A percentile compares a stretch with the other conserved stretches of the same genome.
Conservation (phyloP, 2,888 invertebrate genomes). For the Auanema freiburgensis region DNA sequence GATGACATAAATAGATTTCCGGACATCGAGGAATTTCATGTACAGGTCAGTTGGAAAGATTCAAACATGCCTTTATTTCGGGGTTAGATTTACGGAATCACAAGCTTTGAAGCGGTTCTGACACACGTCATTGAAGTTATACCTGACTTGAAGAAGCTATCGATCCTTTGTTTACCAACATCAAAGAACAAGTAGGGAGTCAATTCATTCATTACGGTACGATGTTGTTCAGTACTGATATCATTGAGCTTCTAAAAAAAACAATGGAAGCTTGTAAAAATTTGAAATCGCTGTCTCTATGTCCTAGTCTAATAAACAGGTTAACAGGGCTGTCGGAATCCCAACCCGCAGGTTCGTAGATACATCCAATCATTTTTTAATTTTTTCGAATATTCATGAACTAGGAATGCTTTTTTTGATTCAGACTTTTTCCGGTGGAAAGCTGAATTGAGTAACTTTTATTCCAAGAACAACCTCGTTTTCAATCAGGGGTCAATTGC, state of each 20-base stretch:
- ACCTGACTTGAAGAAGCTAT: constrained; percentile 4
- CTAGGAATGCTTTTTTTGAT: too few species aligned
- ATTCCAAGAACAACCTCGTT: too few species aligned
- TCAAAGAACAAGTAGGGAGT: not conserved
- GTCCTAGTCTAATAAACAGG: too few species aligned
- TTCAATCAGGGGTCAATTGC: too few species aligned
- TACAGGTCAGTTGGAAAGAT: constrained; percentile 17
- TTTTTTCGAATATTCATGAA: not conserved
- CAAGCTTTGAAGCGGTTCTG: constrained; percentile 24
- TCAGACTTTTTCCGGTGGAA: too few species aligned
- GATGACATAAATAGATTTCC: constrained; percentile 32
- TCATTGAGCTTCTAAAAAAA: not conserved
- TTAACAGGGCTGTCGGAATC: too few species aligned
- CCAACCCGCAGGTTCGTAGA: too few species aligned
- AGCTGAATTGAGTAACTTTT: too few species aligned
- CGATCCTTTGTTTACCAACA: constrained; percentile 12
- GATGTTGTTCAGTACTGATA: not conserved
- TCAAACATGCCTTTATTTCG: too few species aligned
- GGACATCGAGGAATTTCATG: constrained; percentile 28
- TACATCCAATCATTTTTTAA: not conserved
- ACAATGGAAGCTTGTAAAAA: not conserved
- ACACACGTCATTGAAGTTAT: constrained; percentile 11
- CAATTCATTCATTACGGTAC: not conserved
- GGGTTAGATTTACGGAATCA: constrained; percentile 28
- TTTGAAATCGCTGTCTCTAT: too few species aligned